Evolutionary conservation across 2,113 vertebrate species (phyloP), one percentile per base, ranked within the genome.

Genomic region (Hassar affinis): DNA sequence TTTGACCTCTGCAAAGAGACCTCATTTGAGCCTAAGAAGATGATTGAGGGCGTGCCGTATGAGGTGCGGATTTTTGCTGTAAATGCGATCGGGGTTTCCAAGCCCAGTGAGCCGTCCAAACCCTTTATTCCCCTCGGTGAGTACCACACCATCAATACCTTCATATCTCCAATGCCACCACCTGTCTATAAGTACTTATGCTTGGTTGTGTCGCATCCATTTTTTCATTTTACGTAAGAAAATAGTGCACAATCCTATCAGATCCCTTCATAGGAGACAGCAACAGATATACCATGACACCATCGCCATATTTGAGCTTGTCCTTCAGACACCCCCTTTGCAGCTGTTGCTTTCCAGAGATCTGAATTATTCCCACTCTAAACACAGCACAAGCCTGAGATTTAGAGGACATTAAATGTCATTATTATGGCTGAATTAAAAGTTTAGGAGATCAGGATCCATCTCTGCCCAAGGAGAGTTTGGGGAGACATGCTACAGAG

Each of bases 1-100:
- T 99, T 99, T 89, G 98, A 99, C 88, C 93, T 98, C 82, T 96
- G 95, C 89, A 99, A 99, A 92, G 98, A 99, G 93, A 96, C 95
- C 52, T 92, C 90, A 47, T 99, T 98, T 88, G 98, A 99, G 86
- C 97, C 97, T 82, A 99, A 98, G 94, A 99, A 99, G 92, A 99
- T 99, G 98, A 99, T 99, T 91, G 98, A 99, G 93, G 98, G 98
- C 2, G 97, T 99, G 84, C 96, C 98, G 8, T 99, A 99, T 0
- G 98, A 99, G 90, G 96, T 98, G 66, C 95, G 98, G 1, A 93
- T 99, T 86, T 98, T 99, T 91, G 98, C 98, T 0, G 96, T 99
- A 74, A 99, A 99, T 69, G 95, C 97, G 61, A 95, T 99, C 0
- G 98, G 98, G 15, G 96, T 94, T 86, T 99, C 98, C 86, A 98